Evolutionary conservation across 1,140 invertebrate genomes (phyloP).

Genomic region (Asbolus verrucosus): DNA sequence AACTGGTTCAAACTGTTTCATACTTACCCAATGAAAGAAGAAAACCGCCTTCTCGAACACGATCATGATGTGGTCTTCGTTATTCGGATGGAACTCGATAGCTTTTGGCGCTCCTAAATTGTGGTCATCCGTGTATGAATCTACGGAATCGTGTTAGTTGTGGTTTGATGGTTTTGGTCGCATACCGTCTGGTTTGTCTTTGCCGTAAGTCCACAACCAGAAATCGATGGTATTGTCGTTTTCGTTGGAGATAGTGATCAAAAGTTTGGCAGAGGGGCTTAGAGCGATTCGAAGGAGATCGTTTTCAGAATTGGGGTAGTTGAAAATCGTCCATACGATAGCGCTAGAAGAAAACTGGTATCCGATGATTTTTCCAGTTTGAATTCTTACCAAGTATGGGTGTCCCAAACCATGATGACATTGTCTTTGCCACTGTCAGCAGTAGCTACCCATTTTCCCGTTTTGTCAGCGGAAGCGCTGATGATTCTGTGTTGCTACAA

Average conservation of each 20-base stretch:
- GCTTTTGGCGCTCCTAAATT: neutral
- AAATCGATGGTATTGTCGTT: slow-evolving; percentile 65
- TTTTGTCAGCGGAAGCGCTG: slow-evolving; percentile 64
- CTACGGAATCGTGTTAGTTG: neutral
- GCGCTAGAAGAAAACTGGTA: slow-evolving; percentile 57
- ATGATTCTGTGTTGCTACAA: slow-evolving; percentile 58
- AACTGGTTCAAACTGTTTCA: too few species aligned
- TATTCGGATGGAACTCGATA: slow-evolving; percentile 61
- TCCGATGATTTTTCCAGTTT: neutral
- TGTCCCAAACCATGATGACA: slow-evolving; percentile 70
- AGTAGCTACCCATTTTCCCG: slow-evolving; percentile 69
- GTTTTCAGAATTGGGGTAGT: slow-evolving; percentile 65
- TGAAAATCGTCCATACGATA: slow-evolving; percentile 68
- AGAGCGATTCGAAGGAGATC: slow-evolving; percentile 64
- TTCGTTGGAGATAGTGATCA: slow-evolving; percentile 68
- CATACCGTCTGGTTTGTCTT: slow-evolving; percentile 68
- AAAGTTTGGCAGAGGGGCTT: slow-evolving; percentile 69
- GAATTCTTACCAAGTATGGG: slow-evolving; percentile 60
- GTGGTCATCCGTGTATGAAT: slow-evolving; percentile 6
- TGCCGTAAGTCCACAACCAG: slow-evolving; percentile 71
- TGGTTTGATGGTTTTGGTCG: neutral
- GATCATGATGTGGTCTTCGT: slow-evolving; percentile 63
- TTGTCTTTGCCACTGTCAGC: slow-evolving; percentile 69
- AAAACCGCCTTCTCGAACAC: slow-evolving; percentile 62
- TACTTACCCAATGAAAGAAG: slow-evolving; percentile 64